phyloP scores from a whole-genome alignment of 2,797 vertebrate genomes.

The Spondyliosoma cantharus region DNA sequence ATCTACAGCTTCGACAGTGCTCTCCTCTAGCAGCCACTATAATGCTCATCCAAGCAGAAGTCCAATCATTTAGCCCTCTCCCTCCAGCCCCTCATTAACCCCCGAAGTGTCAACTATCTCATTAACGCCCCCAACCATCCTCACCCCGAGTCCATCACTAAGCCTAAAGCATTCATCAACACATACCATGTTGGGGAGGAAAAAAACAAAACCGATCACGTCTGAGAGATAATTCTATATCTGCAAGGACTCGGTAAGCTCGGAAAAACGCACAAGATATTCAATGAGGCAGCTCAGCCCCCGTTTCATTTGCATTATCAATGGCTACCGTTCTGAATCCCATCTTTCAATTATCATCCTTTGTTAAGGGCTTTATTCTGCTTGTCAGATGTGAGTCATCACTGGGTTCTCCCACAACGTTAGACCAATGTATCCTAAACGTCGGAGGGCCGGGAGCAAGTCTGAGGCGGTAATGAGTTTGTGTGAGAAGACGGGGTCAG shows the following conservation, averaged over 20 bases:
- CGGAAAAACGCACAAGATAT: conserved; percentile 66
- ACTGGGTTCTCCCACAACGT: conserved; percentile 80
- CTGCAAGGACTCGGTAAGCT: conserved; percentile 49
- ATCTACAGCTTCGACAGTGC: conserved; percentile 61
- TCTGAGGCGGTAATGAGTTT: conserved; percentile 86
- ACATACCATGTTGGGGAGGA: conserved; percentile 37
- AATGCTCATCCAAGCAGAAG: conserved; percentile 83
- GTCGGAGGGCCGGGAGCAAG: conserved; percentile 81
- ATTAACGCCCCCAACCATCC: conserved; percentile 79
- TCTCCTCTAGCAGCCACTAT: conserved; percentile 69
- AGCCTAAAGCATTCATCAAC: conserved; percentile 74
- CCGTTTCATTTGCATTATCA: conserved; percentile 82
- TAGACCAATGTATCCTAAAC: conserved; percentile 82
- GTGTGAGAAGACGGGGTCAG: conserved; percentile 85
- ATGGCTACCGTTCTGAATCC: conserved; percentile 78
- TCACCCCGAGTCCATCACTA: conserved; percentile 71
- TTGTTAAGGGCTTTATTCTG: conserved; percentile 84
- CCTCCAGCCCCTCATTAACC: conserved; percentile 84
- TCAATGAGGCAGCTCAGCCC: conserved; percentile 67
- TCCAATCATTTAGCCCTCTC: conserved; percentile 83
- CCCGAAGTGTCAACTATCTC: conserved; percentile 84
- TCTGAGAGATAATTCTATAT: conserved; percentile 60
- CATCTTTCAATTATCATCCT: conserved; percentile 85
- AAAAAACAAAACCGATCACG: conserved; percentile 47
- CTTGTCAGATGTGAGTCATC: conserved; percentile 84